These are phyloP conservation scores for Ditula angustiorana DNA, from an alignment of 2,888 invertebrate species.

Conservation along the genomic window DNA sequence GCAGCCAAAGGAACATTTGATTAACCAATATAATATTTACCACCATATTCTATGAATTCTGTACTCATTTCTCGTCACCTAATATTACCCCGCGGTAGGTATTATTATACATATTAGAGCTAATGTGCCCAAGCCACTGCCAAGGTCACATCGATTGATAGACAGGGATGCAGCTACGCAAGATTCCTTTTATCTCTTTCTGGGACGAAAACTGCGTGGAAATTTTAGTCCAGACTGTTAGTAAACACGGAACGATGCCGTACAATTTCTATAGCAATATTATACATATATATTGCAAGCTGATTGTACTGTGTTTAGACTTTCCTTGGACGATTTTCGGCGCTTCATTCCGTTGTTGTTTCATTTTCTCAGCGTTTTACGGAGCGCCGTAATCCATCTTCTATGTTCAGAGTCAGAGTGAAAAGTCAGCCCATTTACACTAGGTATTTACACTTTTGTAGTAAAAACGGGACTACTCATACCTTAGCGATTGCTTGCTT, in stretches of 20 bases:
- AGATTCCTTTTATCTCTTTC: slow-evolving; percentile 49
- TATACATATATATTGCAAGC: no score
- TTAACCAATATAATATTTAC: background rate
- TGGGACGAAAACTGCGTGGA: slow-evolving; percentile 38
- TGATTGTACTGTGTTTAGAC: background rate
- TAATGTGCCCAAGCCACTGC: slow-evolving; percentile 61
- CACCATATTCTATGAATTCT: background rate
- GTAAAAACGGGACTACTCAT: background rate
- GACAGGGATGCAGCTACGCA: slow-evolving; percentile 53
- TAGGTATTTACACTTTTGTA: background rate
- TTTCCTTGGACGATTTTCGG: background rate
- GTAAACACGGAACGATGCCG: slow-evolving; percentile 57
- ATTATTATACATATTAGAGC: slow-evolving; percentile 31
- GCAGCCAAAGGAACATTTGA: no score
- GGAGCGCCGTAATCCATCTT: background rate
- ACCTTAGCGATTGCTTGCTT: no score
- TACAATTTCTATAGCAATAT: slow-evolving; percentile 36
- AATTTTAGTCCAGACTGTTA: slow-evolving; percentile 54
- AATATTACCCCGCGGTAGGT: background rate
- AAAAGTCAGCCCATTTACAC: background rate
- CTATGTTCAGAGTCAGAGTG: background rate
- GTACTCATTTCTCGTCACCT: background rate
- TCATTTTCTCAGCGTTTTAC: background rate
- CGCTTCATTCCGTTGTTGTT: background rate
- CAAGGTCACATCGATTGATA: slow-evolving; percentile 79